A percentile compares a stretch with the other conserved stretches of the same genome.
Conservation (phyloP, 2,113 vertebrate genomes). For the Vidua macroura region DNA sequence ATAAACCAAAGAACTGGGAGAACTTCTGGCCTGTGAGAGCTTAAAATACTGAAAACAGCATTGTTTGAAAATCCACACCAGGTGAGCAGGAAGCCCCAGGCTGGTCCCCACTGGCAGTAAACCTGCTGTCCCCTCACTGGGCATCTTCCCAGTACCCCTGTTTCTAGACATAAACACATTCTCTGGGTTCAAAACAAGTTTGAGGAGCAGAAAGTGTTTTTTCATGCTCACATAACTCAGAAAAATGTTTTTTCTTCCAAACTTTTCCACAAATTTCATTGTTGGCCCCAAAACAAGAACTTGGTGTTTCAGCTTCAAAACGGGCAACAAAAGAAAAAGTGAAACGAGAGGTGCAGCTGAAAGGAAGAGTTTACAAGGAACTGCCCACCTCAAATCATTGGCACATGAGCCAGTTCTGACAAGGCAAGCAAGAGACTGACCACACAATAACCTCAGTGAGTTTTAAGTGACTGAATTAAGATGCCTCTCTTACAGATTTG, state of each 20-base stretch:
- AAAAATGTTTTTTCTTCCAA: background rate
- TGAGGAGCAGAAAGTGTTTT: background rate
- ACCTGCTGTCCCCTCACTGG: background rate
- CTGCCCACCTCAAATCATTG: background rate
- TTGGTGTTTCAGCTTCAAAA: background rate
- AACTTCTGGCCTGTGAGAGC: background rate
- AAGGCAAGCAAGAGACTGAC: background rate
- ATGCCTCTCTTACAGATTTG: background rate
- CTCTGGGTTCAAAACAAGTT: background rate
- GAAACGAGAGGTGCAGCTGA: background rate
- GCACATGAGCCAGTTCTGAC: background rate
- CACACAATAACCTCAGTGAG: background rate
- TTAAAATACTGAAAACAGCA: background rate
- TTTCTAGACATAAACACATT: background rate
- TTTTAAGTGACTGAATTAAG: background rate
- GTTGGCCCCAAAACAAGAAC: background rate
- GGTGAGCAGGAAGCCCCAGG: background rate
- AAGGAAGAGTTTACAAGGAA: background rate
- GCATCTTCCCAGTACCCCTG: background rate
- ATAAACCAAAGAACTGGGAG: background rate
- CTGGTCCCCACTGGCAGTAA: background rate
- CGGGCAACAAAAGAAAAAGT: background rate
- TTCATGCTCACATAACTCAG: background rate
- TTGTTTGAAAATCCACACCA: background rate
- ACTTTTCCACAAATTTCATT: background rate